Conservation (phyloP, 2,888 invertebrate species). For the Athalia cordata region DNA sequence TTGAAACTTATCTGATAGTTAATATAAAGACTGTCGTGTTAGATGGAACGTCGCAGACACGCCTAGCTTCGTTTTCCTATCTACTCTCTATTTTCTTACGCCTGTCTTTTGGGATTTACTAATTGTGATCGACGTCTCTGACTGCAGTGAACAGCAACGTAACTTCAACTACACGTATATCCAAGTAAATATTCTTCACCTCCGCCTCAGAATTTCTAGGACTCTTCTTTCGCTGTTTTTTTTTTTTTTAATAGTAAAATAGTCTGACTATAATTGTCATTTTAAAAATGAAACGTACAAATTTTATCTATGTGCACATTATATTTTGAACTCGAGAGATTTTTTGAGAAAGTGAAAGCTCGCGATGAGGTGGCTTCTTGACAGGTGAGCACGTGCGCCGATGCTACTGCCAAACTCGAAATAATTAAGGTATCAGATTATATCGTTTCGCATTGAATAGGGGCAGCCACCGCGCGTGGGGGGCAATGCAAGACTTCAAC, state of each 20-base stretch:
- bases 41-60: conserved; percentile 59
- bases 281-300: too few relatives aligned
- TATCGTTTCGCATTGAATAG: conserved; percentile 32
- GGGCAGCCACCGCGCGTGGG: conserved; percentile 26
- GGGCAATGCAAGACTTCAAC: conserved; percentile 33
- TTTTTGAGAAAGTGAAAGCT: not conserved
- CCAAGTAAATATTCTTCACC: not conserved
- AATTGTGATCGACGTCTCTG: conserved; percentile 71
- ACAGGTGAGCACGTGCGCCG: not conserved
- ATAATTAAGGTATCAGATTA: conserved; percentile 40
- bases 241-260: not conserved
- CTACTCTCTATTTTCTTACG: conserved; percentile 52
- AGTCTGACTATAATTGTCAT: too few relatives aligned
- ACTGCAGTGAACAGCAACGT: conserved; percentile 3
- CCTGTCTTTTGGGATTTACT: conserved; percentile 66
- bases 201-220: too few relatives aligned
- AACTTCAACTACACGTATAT: conserved; percentile 23
- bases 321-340: not conserved
- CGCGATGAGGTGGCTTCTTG: not conserved
- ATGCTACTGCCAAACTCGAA: conserved; percentile 7
- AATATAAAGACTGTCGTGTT: conserved; percentile 69
- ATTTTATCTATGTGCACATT: too few relatives aligned
- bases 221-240: not conserved
- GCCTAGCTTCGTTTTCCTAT: conserved; percentile 43
- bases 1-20: conserved; percentile 64